Percentiles rank a stretch among this genome's conserved stretches.
Evolutionary conservation across 2,888 invertebrate genomes (phyloP).

Genomic region (Euplexia lucipara): DNA sequence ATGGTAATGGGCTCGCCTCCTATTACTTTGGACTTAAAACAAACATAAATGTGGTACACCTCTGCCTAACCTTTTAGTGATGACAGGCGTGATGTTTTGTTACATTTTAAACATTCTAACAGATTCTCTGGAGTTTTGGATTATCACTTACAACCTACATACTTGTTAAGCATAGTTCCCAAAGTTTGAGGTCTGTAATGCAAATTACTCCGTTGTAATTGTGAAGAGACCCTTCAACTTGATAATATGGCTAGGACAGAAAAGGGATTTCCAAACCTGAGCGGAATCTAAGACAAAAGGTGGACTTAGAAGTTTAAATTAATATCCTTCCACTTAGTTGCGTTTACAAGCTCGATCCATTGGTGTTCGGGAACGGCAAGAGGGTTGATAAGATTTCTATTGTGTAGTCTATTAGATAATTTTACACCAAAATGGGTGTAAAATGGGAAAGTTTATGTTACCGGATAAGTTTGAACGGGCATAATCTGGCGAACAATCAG

Average conservation of each 20-base stretch:
- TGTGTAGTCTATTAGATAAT: slow-evolving; percentile 7
- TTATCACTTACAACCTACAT: slow-evolving; percentile 17
- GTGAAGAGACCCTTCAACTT: slow-evolving; percentile 25
- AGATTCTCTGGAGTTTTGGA: slow-evolving; percentile 1
- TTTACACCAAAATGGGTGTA: not conserved
- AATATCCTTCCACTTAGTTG: slow-evolving; percentile 28
- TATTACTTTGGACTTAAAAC: no score
- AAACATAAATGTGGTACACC: no score
- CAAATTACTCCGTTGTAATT: slow-evolving; percentile 30
- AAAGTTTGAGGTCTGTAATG: slow-evolving; percentile 33
- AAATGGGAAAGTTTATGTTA: no score
- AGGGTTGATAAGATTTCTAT: slow-evolving; percentile 27
- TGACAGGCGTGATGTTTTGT: no score
- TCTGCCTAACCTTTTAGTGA: no score
- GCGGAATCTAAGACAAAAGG: slow-evolving; percentile 35
- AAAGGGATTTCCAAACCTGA: slow-evolving; percentile 28
- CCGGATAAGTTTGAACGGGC: no score
- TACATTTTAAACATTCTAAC: not conserved
- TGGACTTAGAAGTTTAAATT: slow-evolving; percentile 42
- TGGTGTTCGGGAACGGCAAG: not conserved
- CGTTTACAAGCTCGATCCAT: not conserved
- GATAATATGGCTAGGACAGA: slow-evolving; percentile 25
- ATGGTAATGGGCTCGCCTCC: no score
- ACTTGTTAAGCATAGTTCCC: slow-evolving; percentile 8
- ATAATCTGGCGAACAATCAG: no score